Evolutionary conservation across 2,888 invertebrate genomes (phyloP), one percentile per base, ranked within the genome.

Genomic region (Megaustenia siamemsis): DNA sequence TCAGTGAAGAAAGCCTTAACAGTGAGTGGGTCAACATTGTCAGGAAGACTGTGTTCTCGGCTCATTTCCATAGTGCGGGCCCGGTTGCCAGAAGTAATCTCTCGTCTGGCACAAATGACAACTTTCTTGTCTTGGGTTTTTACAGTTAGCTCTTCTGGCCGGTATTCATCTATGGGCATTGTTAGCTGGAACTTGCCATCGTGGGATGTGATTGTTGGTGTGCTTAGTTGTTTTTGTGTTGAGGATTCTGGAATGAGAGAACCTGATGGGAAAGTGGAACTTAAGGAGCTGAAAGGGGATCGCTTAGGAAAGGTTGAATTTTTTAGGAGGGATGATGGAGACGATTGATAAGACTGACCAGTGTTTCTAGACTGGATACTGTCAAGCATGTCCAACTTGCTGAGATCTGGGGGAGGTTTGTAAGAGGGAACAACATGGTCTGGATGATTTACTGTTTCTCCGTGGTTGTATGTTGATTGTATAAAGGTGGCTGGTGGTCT

Each of bases 1-100:
- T 93, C 93, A 0, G 93, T 92, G 89, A 93, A 92, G 87, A 92
- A 92, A 12, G 94, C 94, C 78, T 93, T 93, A 15, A 94, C 92
- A 6, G 91, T 87, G 84, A 92, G 90, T 0, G 93, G 93, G 86
- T 93, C 93, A 24, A 94, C 93, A 24, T 90, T 89, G n/a, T 92
- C 92, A 0, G 94, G 94, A 24, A 94, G 88, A 76, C 92, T 90
- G 84, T 93, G 93, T 85, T 94, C 93, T 60, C 93, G 87, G 82
- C 91, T 93, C 82, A 93, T 91, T 86, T 93, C 93, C 71, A 91
- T 91, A 38, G 92, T 91, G 40, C 92, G 92, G 28, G 92, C 91
- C 45, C 93, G 85, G 66, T 91, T 93, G 8, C 92, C 92, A n/a
- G 88, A 87, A 68, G 90, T 90, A 83, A 92, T 92, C 86, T 93